phyloP scores from a whole-genome alignment of 2,888 invertebrate species.

The Eristalis pertinax region DNA sequence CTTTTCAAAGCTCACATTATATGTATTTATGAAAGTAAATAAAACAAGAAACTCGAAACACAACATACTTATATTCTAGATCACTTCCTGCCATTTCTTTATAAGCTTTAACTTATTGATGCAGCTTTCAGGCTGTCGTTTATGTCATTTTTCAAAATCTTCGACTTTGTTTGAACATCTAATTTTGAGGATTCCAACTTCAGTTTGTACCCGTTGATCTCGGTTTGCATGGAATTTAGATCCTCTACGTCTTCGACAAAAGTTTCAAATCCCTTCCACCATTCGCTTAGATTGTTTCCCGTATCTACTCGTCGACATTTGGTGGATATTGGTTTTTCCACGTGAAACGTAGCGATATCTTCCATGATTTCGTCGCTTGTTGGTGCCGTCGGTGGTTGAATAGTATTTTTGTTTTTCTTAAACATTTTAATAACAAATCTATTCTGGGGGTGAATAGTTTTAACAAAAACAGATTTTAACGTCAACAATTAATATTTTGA shows the following conservation, averaged over 20 bases:
- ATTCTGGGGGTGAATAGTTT: neutral
- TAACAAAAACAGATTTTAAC: neutral
- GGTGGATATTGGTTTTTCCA: constrained; percentile 62
- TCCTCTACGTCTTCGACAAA: constrained; percentile 78
- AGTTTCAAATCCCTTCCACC: constrained; percentile 80
- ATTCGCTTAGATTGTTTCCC: constrained; percentile 73
- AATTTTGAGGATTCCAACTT: constrained; percentile 76
- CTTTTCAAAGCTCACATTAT: neutral
- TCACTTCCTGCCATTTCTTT: neutral
- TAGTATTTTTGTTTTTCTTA: constrained; percentile 71
- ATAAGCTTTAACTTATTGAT: constrained; percentile 9
- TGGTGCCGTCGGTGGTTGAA: constrained; percentile 77
- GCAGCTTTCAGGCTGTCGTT: constrained; percentile 61
- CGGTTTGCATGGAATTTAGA: constrained; percentile 75
- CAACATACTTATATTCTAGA: neutral
- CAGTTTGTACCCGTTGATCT: constrained; percentile 75
- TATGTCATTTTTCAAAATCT: constrained; percentile 76
- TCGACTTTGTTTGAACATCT: constrained; percentile 76
- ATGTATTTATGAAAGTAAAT: neutral
- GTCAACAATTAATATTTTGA: constrained; percentile 1
- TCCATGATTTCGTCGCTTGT: constrained; percentile 77
- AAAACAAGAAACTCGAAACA: neutral
- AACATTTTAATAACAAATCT: constrained; percentile 64
- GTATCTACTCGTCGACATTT: constrained; percentile 59
- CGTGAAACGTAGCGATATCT: constrained; percentile 79